phyloP scores from a whole-genome alignment of 1,140 invertebrate species.

The Eubasilissa regina region DNA sequence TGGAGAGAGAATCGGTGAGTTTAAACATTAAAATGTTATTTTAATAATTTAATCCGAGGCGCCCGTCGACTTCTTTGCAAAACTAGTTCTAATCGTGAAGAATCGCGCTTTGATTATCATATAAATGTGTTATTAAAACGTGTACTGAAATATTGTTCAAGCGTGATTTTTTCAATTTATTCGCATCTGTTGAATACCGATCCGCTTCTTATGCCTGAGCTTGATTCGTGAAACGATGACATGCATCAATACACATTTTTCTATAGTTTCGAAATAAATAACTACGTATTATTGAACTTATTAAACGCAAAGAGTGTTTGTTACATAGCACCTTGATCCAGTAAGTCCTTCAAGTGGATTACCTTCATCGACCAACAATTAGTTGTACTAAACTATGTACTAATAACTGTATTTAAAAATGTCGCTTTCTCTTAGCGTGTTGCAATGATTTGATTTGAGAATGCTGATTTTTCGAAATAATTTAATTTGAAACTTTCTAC shows the following conservation, averaged over 20 bases:
- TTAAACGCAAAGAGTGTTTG: not conserved
- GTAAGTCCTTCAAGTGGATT: not conserved
- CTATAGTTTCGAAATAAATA: too few species aligned
- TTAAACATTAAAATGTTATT: constrained; percentile 2
- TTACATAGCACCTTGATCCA: not conserved
- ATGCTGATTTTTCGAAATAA: constrained; percentile 29
- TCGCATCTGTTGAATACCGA: too few species aligned
- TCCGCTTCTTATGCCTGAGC: too few species aligned
- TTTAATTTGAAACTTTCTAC: constrained; percentile 18
- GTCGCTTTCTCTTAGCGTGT: constrained; percentile 27
- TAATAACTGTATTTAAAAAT: not conserved
- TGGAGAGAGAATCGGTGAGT: constrained; percentile 58
- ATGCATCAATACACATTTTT: too few species aligned
- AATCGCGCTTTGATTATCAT: not conserved
- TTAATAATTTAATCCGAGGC: constrained; percentile 11
- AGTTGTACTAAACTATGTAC: not conserved
- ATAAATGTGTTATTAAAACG: too few species aligned
- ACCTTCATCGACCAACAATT: too few species aligned
- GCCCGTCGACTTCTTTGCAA: too few species aligned
- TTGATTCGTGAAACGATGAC: too few species aligned
- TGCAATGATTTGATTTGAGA: constrained; percentile 17
- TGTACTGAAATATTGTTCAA: too few species aligned
- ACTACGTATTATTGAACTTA: too few species aligned
- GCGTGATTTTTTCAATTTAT: too few species aligned
- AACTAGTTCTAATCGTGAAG: not conserved